A percentile compares a stretch with the other conserved stretches of the same genome.
phyloP scores from a whole-genome alignment of 2,888 invertebrate genomes.

The Ormyrus nitidulus region DNA sequence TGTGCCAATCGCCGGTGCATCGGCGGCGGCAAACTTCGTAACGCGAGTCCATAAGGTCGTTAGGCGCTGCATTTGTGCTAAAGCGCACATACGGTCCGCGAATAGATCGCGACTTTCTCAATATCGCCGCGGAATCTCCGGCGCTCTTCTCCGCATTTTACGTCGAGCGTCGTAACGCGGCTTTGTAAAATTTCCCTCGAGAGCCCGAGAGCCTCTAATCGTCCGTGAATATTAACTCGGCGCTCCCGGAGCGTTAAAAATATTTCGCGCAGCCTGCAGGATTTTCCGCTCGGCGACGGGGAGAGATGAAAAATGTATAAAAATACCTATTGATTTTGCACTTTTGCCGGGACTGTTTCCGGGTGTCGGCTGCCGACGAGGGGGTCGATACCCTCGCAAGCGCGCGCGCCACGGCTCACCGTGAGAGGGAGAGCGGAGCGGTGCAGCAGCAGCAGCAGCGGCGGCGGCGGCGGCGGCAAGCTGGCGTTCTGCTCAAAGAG shows the following conservation, averaged over 20 bases:
- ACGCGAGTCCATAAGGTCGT: constrained; percentile 48
- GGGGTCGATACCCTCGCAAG: constrained; percentile 53
- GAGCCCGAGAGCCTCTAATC: not conserved
- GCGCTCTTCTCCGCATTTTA: not conserved
- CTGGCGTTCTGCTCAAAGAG: constrained; percentile 33
- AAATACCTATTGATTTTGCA: constrained; percentile 51
- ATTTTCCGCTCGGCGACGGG: not conserved
- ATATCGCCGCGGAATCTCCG: not conserved
- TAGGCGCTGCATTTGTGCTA: constrained; percentile 37
- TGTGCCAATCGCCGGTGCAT: constrained; percentile 61
- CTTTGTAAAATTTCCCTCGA: constrained; percentile 1
- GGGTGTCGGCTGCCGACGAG: constrained; percentile 23
- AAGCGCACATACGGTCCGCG: not conserved
- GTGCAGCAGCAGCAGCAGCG: not conserved
- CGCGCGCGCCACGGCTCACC: not conserved
- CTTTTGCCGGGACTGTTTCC: constrained; percentile 35
- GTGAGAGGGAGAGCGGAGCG: not conserved
- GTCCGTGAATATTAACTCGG: not conserved
- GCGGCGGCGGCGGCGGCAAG: not conserved
- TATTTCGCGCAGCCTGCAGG: too few species aligned
- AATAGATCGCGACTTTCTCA: not conserved
- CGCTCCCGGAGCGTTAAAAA: not conserved
- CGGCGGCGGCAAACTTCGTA: constrained; percentile 23
- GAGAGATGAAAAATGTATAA: constrained; percentile 7
- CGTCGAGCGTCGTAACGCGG: too few species aligned